Percentiles rank a stretch among this genome's conserved stretches.
Conservation (phyloP, 1,140 invertebrate genomes). For the Lasioglossum baleicum region DNA sequence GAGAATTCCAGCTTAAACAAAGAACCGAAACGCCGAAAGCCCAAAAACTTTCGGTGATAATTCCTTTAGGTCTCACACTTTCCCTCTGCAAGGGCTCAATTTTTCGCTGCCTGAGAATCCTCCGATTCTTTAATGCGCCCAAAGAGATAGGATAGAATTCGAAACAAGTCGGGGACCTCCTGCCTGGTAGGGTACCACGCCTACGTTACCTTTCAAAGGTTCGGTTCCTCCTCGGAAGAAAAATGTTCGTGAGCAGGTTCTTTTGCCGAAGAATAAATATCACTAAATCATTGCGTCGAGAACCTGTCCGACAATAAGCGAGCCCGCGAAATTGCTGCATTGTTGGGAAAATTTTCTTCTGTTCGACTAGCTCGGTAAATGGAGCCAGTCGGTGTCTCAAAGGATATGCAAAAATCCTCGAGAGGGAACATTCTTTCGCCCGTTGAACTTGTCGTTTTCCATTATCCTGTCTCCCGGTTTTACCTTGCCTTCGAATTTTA, state of each 20-base stretch:
- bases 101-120: conserved; percentile 1
- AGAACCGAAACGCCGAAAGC: too few species aligned
- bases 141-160: conserved; percentile 28
- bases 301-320: background rate
- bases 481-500: background rate
- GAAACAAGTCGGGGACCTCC: conserved; percentile 34
- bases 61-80: background rate
- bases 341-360: conserved; percentile 15
- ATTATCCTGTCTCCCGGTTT: background rate
- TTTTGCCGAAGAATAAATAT: conserved; percentile 20
- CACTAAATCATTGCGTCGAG: conserved; percentile 31
- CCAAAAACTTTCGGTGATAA: too few species aligned
- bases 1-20: too few species aligned
- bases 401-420: background rate
- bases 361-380: background rate
- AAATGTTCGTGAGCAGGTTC: conserved; percentile 15
- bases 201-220: conserved; percentile 36
- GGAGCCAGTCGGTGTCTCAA: background rate
- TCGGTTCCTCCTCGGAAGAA: conserved; percentile 26
- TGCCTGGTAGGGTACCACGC: conserved; percentile 35
- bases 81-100: background rate
- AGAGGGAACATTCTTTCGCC: background rate
- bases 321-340: conserved; percentile 14
- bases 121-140: background rate
- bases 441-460: background rate